Evolutionary conservation across 2,888 invertebrate genomes (phyloP).

Genomic region (Rhagonycha lutea): DNA sequence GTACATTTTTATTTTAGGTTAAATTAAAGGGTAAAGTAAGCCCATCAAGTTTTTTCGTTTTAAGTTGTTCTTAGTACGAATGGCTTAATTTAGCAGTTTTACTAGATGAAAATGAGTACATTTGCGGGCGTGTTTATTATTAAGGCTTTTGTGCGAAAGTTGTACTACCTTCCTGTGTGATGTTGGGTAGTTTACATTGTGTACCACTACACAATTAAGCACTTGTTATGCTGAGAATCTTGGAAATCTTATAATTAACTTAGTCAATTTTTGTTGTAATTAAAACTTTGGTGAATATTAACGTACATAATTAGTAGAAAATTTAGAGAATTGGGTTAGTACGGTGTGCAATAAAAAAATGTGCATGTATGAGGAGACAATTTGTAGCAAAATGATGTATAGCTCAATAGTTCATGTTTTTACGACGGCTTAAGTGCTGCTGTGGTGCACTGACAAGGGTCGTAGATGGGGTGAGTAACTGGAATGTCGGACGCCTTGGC

Average conservation of each 20-base stretch:
- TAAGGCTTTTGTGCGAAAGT: background rate
- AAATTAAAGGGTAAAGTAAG: background rate
- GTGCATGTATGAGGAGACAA: conserved; percentile 33
- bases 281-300: background rate
- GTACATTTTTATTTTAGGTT: background rate
- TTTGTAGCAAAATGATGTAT: conserved; percentile 45
- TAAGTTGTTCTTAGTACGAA: background rate
- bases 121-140: background rate
- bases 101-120: background rate
- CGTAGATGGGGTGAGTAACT: conserved; percentile 31
- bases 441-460: conserved; percentile 37
- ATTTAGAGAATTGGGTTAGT: background rate
- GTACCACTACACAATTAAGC: background rate
- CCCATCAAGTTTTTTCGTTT: background rate
- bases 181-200: background rate
- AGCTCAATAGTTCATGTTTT: conserved; percentile 46
- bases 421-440: conserved; percentile 40
- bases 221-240: background rate
- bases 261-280: background rate
- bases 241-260: background rate
- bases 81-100: background rate
- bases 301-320: background rate
- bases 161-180: background rate
- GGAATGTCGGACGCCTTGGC: conserved; percentile 38
- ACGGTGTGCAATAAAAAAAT: conserved; percentile 8